Percentiles rank a stretch among this genome's conserved stretches.
Evolutionary conservation across 2,888 invertebrate genomes (phyloP).

Genomic region (Hypomecis atomaria): DNA sequence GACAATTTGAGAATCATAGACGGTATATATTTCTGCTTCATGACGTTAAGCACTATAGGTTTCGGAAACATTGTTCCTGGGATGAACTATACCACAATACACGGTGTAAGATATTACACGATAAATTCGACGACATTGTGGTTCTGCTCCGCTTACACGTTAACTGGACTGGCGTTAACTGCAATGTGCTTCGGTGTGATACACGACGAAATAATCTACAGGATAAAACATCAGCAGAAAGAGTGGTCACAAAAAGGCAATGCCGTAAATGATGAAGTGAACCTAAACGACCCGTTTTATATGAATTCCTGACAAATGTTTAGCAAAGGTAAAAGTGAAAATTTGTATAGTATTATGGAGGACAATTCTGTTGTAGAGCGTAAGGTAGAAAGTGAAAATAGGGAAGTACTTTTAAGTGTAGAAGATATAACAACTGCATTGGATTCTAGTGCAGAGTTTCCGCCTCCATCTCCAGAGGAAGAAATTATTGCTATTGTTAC

Average conservation of each 20-base stretch:
- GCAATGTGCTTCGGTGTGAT: constrained; percentile 96
- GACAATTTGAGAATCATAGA: constrained; percentile 96
- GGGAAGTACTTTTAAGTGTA: constrained; percentile 79
- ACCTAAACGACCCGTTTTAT: constrained; percentile 87
- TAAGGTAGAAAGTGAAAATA: constrained; percentile 80
- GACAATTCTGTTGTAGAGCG: constrained; percentile 77
- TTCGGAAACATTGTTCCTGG: constrained; percentile 95
- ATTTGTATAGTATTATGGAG: constrained; percentile 85
- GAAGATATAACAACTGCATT: constrained; percentile 75
- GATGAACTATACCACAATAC: constrained; percentile 80
- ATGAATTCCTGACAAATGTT: constrained; percentile 91
- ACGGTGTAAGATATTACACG: constrained; percentile 80
- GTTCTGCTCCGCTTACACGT: constrained; percentile 95
- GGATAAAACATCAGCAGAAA: constrained; percentile 89
- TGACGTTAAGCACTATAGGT: constrained; percentile 96
- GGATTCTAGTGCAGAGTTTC: constrained; percentile 68
- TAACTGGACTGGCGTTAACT: constrained; percentile 93
- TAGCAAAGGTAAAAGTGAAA: constrained; percentile 80
- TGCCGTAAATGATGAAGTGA: constrained; percentile 87
- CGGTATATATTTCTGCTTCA: constrained; percentile 97
- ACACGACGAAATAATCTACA: constrained; percentile 94
- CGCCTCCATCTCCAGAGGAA: constrained; percentile 75
- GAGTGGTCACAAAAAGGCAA: constrained; percentile 86
- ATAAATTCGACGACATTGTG: constrained; percentile 90
- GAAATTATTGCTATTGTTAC: constrained; percentile 82